phyloP scores from a whole-genome alignment of 2,113 vertebrate species.

The Bubo scandiacus region DNA sequence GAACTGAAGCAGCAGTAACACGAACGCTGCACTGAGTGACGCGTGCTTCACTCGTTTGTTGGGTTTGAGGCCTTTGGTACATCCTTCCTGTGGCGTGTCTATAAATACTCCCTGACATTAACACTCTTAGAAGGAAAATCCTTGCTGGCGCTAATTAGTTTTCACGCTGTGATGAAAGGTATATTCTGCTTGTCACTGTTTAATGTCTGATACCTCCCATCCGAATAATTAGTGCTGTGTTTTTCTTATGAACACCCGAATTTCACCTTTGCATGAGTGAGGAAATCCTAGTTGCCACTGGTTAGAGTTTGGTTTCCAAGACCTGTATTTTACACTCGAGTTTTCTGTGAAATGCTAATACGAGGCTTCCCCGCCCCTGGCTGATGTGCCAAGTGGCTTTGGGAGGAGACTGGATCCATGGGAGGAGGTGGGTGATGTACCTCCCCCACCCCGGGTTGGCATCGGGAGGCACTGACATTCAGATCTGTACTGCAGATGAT shows the following conservation, averaged over 20 bases:
- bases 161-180: slow-evolving; percentile 19
- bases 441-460: too few relatives aligned
- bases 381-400: not conserved
- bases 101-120: slow-evolving; percentile 27
- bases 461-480: not conserved
- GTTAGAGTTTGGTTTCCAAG: not conserved
- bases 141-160: not conserved
- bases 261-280: not conserved
- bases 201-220: not conserved
- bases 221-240: not conserved
- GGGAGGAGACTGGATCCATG: not conserved
- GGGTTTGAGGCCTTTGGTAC: not conserved
- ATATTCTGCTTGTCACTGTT: not conserved
- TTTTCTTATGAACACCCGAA: slow-evolving; percentile 20
- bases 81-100: not conserved
- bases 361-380: not conserved
- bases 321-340: not conserved
- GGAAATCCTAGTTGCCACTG: not conserved
- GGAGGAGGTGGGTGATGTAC: too few relatives aligned
- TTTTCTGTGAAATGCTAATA: not conserved
- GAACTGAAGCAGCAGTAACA: not conserved
- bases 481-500: not conserved
- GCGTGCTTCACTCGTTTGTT: not conserved
- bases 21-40: not conserved
- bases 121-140: not conserved